Conservation (phyloP, 2,113 vertebrate species). For the Struthio camelus region DNA sequence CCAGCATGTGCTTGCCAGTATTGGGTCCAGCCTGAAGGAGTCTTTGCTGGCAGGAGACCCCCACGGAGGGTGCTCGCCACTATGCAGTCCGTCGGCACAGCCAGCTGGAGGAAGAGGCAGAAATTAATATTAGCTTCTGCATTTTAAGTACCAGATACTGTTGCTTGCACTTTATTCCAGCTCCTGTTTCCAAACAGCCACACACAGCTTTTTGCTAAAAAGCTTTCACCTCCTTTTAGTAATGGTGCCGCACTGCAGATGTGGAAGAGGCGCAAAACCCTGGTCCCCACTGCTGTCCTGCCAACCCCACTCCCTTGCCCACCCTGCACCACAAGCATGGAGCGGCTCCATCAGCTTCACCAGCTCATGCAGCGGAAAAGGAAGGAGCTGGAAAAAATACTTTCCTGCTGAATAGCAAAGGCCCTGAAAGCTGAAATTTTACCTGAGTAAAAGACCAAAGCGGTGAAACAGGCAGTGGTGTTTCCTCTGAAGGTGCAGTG, state of each 20-base stretch:
- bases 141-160: background rate
- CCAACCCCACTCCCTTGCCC: background rate
- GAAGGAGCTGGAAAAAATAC: background rate
- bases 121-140: background rate
- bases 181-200: background rate
- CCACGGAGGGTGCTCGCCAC: background rate
- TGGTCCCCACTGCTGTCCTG: background rate
- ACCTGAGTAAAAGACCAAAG: background rate
- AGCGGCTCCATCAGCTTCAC: background rate
- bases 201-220: background rate
- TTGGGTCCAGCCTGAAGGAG: too few species aligned
- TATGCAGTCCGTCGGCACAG: rapidly evolving
- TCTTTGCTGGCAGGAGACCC: too few species aligned
- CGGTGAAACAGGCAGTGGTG: background rate
- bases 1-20: too few species aligned
- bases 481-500: rapidly evolving
- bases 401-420: background rate
- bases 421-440: background rate
- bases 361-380: rapidly evolving
- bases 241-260: background rate
- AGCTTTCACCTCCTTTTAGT: background rate
- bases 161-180: background rate
- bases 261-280: background rate
- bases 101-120: background rate
- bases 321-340: rapidly evolving